phyloP scores from a whole-genome alignment of 2,888 invertebrate species.

The Caenorhabditis plicata region DNA sequence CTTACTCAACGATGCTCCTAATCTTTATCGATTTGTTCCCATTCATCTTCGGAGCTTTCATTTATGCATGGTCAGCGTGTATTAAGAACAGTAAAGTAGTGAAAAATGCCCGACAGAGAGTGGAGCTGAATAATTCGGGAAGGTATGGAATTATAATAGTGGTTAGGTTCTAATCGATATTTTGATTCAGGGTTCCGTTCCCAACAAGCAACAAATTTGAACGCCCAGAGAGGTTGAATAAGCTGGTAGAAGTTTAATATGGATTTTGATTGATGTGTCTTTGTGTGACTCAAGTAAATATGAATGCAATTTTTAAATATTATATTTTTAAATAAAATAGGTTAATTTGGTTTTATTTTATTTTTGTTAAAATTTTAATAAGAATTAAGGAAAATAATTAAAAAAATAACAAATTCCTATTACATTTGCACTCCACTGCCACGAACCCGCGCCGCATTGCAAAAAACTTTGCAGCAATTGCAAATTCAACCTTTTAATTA shows the following conservation, averaged over 20 bases:
- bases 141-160: constrained; percentile 41
- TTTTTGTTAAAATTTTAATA: too few relatives aligned
- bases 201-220: constrained; percentile 35
- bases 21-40: constrained; percentile 59
- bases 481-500: too few relatives aligned
- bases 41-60: constrained; percentile 52
- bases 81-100: constrained; percentile 53
- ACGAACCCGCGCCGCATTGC: too few relatives aligned
- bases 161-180: not conserved
- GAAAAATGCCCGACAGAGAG: constrained; percentile 46
- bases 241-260: not conserved
- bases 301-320: too few relatives aligned
- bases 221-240: not conserved
- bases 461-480: too few relatives aligned
- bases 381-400: too few relatives aligned
- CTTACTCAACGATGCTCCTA: constrained; percentile 55
- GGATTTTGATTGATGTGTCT: too few relatives aligned
- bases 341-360: too few relatives aligned
- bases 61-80: constrained; percentile 57
- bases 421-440: too few relatives aligned
- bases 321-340: too few relatives aligned
- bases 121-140: constrained; percentile 54
- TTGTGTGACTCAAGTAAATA: too few relatives aligned
- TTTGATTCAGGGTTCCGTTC: constrained; percentile 41
- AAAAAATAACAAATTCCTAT: too few relatives aligned